phyloP scores from a whole-genome alignment of 2,113 vertebrate species.

The Corvus cornix region DNA sequence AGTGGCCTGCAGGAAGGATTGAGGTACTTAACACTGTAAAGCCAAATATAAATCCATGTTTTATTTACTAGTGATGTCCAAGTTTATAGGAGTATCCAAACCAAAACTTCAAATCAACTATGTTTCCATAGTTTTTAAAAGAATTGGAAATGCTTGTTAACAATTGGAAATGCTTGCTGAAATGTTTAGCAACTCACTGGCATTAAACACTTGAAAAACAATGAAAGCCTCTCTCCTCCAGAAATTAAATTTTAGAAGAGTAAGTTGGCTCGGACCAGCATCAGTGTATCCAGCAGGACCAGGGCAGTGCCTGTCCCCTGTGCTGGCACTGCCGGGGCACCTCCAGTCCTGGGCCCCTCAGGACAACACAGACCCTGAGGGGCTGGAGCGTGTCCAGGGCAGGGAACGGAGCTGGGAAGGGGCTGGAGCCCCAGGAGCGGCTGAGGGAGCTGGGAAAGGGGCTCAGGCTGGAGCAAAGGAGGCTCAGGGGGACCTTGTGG shows the following conservation, averaged over 20 bases:
- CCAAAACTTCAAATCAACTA: neutral
- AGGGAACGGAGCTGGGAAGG: neutral
- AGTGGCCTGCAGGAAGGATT: neutral
- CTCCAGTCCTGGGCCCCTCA: neutral
- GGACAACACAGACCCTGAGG: accelerated
- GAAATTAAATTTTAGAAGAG: neutral
- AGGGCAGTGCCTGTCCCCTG: neutral
- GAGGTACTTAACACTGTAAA: neutral
- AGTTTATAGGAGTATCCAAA: neutral
- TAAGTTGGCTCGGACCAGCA: neutral
- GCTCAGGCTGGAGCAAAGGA: no score
- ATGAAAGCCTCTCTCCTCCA: neutral
- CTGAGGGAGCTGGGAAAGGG: neutral
- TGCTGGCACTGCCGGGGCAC: neutral
- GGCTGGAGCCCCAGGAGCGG: accelerated
- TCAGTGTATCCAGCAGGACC: neutral
- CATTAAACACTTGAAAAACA: neutral
- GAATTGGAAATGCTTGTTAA: neutral
- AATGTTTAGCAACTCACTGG: neutral
- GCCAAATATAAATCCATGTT: neutral
- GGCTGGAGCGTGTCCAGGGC: neutral
- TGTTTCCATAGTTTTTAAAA: neutral
- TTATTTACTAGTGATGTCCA: neutral
- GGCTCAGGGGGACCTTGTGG: no score
- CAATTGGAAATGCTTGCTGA: neutral